A percentile compares a stretch with the other conserved stretches of the same genome.
phyloP scores from a whole-genome alignment of 1,140 invertebrate species.

The Leguminivora glycinivorella region DNA sequence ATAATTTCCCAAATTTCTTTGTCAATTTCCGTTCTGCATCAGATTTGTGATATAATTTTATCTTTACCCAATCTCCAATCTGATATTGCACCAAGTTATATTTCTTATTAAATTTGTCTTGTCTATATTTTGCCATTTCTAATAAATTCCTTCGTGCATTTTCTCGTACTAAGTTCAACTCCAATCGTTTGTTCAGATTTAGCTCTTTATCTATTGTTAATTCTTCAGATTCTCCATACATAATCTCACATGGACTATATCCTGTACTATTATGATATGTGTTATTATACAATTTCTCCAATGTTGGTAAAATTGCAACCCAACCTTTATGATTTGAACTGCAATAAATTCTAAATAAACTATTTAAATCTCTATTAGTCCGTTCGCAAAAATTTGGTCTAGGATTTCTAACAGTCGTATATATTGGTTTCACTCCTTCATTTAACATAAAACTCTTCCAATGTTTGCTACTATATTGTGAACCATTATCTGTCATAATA shows the following conservation, averaged over 20 bases:
- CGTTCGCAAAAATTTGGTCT: background rate
- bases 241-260: background rate
- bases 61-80: conserved; percentile 1
- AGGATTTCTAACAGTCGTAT: background rate
- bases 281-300: background rate
- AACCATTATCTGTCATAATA: conserved; percentile 5
- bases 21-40: background rate
- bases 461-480: background rate
- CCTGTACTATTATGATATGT: background rate
- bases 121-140: background rate
- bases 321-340: conserved; percentile 30
- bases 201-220: background rate
- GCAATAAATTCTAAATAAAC: conserved; percentile 30
- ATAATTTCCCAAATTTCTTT: background rate
- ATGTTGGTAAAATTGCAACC: conserved; percentile 32
- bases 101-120: background rate
- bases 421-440: background rate
- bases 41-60: background rate
- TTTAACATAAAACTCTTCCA: background rate
- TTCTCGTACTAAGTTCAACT: background rate
- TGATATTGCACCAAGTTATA: background rate
- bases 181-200: background rate
- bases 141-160: background rate
- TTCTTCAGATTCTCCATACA: background rate
- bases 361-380: background rate